Percentiles rank a stretch among this genome's conserved stretches.
phyloP scores from a whole-genome alignment of 2,113 vertebrate species.

The Saguinus imperator region DNA sequence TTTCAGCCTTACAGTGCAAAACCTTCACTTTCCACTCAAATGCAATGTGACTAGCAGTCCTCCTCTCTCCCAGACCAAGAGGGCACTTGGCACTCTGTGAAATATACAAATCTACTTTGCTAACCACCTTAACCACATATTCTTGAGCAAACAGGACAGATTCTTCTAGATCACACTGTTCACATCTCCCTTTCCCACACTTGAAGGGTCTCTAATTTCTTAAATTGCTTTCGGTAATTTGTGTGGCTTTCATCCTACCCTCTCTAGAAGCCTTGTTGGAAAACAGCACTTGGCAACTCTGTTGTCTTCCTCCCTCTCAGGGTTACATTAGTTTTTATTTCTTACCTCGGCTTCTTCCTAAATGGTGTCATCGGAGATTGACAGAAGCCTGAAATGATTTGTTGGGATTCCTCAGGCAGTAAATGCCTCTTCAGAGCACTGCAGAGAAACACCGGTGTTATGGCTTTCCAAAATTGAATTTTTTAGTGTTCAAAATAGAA shows the following conservation, averaged over 20 bases:
- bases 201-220: conserved; percentile 46
- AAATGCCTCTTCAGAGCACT: conserved; percentile 35
- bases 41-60: fast-evolving
- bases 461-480: conserved; percentile 21
- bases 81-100: not conserved
- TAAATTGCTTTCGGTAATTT: conserved; percentile 51
- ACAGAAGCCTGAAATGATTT: conserved; percentile 48
- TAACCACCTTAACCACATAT: not conserved
- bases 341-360: conserved; percentile 50
- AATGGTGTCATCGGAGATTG: conserved; percentile 57
- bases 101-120: not conserved
- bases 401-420: not conserved
- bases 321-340: conserved; percentile 47
- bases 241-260: conserved; percentile 33
- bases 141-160: not conserved
- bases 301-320: not conserved
- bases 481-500: conserved; percentile 32
- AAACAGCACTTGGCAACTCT: conserved; percentile 31
- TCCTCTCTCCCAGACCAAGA: not conserved
- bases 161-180: not conserved
- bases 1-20: not conserved
- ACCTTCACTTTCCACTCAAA: not conserved
- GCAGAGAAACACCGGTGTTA: not conserved
- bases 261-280: conserved; percentile 50
- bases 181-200: conserved; percentile 16